These are phyloP conservation scores for Anorthoa munda DNA, from an alignment of 2,888 invertebrate species.

Conservation along the genomic window DNA sequence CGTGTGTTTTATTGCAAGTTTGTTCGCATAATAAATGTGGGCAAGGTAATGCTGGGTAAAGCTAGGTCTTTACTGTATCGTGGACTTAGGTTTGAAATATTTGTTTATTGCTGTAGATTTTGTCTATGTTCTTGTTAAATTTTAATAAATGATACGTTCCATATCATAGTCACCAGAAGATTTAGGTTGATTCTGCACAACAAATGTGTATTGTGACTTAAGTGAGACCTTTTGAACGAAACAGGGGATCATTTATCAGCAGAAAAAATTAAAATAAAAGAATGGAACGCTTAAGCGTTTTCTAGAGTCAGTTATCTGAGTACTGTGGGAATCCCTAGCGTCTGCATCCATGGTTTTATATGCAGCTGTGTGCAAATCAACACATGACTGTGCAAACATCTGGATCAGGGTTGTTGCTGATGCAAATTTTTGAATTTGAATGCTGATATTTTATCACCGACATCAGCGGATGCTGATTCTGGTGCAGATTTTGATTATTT, in stretches of 20 bases:
- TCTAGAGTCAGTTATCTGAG: constrained; percentile 18
- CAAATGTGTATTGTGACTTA: not conserved
- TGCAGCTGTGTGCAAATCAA: constrained; percentile 30
- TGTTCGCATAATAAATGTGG: constrained; percentile 53
- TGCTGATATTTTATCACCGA: too few species aligned
- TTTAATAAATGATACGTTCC: not conserved
- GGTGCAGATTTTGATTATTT: too few species aligned
- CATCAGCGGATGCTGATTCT: too few species aligned
- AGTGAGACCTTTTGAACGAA: not conserved
- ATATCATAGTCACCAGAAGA: not conserved
- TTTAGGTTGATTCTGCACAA: not conserved
- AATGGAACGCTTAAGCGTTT: not conserved
- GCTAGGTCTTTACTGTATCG: constrained; percentile 33
- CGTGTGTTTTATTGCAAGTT: constrained; percentile 65
- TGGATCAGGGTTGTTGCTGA: not conserved
- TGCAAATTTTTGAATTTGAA: too few species aligned
- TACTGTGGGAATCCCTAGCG: constrained; percentile 10
- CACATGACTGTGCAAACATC: constrained; percentile 7
- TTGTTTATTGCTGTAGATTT: not conserved
- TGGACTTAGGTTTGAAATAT: constrained; percentile 2
- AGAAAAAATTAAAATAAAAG: not conserved
- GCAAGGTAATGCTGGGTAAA: constrained; percentile 57
- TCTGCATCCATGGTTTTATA: constrained; percentile 10
- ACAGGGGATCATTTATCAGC: not conserved
- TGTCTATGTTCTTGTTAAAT: not conserved